These are phyloP conservation scores for Gymnoscelis rufifasciata DNA, from an alignment of 2,888 invertebrate genomes.

Conservation along the genomic window DNA sequence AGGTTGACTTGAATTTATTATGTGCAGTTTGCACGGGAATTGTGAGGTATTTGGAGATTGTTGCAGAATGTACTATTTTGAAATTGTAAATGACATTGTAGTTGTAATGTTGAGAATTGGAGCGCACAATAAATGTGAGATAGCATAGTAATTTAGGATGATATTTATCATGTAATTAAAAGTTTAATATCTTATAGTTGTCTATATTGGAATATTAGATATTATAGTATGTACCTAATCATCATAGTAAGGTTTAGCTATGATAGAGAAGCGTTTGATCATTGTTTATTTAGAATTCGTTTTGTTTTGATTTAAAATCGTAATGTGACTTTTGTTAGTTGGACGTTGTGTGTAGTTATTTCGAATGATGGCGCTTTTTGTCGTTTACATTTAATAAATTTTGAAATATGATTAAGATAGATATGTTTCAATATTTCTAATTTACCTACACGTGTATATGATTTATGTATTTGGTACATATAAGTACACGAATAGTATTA, in stretches of 20 bases:
- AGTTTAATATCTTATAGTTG: constrained; percentile 32
- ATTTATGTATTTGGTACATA: too few species aligned
- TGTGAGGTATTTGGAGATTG: constrained; percentile 11
- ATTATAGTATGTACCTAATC: constrained; percentile 22
- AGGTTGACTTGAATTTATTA: constrained; percentile 21
- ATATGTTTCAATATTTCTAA: too few species aligned
- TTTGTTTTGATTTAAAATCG: background rate
- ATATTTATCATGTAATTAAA: constrained; percentile 56
- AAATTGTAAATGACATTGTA: constrained; percentile 16
- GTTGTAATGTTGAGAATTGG: constrained; percentile 54
- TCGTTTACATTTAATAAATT: too few species aligned
- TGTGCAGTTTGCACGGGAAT: constrained; percentile 19
- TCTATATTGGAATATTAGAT: constrained; percentile 25
- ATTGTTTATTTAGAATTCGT: background rate
- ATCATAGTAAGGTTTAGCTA: background rate
- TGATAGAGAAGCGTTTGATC: constrained; percentile 10
- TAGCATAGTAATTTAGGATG: constrained; percentile 49
- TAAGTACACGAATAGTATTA: too few species aligned
- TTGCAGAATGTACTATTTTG: constrained; percentile 19
- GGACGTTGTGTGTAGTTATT: too few species aligned
- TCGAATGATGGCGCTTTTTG: too few species aligned
- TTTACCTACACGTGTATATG: too few species aligned
- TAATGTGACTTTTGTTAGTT: background rate
- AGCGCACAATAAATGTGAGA: constrained; percentile 76
- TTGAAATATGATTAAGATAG: too few species aligned